These are phyloP conservation scores for Montipora capricornis DNA, from an alignment of 64 coral and sea anemone species.

Conservation along the genomic window DNA sequence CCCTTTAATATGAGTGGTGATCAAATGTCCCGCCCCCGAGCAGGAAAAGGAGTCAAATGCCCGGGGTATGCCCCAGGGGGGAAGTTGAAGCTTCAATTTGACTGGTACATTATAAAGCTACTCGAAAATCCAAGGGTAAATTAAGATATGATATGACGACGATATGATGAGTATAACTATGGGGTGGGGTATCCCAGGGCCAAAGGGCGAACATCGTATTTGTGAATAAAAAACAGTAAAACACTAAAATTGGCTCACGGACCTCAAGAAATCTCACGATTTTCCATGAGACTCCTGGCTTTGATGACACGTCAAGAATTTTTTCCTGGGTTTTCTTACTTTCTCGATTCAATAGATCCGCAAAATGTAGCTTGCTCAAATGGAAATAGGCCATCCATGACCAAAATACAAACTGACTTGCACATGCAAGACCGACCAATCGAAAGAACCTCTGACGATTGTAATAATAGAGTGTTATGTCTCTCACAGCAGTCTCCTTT, in stretches of 20 bases:
- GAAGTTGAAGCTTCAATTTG: too few relatives aligned
- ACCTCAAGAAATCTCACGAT: conserved; percentile 56
- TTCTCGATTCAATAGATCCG: conserved; percentile 1
- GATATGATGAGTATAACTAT: too few relatives aligned
- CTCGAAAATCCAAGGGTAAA: too few relatives aligned
- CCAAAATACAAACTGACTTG: conserved; percentile 89
- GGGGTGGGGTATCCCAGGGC: too few relatives aligned
- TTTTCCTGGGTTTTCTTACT: neutral
- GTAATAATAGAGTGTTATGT: conserved; percentile 81
- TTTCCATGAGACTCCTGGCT: conserved; percentile 31
- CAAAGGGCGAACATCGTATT: too few relatives aligned
- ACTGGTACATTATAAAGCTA: too few relatives aligned
- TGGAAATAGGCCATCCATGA: conserved; percentile 88
- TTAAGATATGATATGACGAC: too few relatives aligned
- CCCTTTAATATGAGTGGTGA: too few relatives aligned
- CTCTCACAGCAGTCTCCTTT: conserved; percentile 25
- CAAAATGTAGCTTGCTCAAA: conserved; percentile 21
- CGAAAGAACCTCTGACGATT: conserved; percentile 88
- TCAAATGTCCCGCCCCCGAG: too few relatives aligned
- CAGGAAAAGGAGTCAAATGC: too few relatives aligned
- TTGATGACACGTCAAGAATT: neutral
- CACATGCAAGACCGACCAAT: conserved; percentile 82
- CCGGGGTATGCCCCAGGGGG: too few relatives aligned
- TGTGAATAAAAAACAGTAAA: neutral
- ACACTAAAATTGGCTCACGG: neutral